A percentile compares a stretch with the other conserved stretches of the same genome.
phyloP scores from a whole-genome alignment of 2,113 vertebrate species.

The Neoarius graeffei region DNA sequence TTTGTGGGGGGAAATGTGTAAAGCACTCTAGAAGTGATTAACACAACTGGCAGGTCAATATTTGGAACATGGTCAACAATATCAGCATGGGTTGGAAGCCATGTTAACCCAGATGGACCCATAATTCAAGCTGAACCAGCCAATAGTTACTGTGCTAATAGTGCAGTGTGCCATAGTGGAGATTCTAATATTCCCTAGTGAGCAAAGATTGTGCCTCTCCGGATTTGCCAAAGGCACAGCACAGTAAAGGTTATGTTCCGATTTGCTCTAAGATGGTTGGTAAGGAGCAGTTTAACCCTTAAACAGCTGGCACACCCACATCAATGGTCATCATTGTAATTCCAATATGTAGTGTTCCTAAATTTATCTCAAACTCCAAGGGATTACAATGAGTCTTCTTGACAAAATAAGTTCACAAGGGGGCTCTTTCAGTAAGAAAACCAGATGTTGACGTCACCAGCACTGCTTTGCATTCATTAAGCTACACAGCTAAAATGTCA shows the following conservation, averaged over 20 bases:
- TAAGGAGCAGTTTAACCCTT: neutral
- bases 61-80: neutral
- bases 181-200: neutral
- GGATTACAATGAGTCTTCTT: neutral
- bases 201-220: neutral
- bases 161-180: neutral
- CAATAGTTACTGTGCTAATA: conserved; percentile 10
- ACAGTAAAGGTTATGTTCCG: neutral
- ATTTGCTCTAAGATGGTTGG: neutral
- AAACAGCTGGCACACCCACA: neutral
- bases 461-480: neutral
- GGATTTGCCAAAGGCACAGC: neutral
- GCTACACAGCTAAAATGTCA: neutral
- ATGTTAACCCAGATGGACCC: neutral
- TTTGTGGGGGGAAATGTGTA: conserved; percentile 60
- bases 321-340: neutral
- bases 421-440: neutral
- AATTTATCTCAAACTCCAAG: neutral
- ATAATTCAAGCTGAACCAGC: conserved; percentile 17
- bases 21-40: conserved; percentile 62
- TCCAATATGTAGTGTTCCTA: neutral
- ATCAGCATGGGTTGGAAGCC: conserved; percentile 6
- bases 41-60: conserved; percentile 40
- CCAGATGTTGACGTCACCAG: neutral
- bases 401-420: neutral